Evolutionary conservation across 2,797 vertebrate species (phyloP), one percentile per base, ranked within the genome.

Genomic region (Salmo trutta): DNA sequence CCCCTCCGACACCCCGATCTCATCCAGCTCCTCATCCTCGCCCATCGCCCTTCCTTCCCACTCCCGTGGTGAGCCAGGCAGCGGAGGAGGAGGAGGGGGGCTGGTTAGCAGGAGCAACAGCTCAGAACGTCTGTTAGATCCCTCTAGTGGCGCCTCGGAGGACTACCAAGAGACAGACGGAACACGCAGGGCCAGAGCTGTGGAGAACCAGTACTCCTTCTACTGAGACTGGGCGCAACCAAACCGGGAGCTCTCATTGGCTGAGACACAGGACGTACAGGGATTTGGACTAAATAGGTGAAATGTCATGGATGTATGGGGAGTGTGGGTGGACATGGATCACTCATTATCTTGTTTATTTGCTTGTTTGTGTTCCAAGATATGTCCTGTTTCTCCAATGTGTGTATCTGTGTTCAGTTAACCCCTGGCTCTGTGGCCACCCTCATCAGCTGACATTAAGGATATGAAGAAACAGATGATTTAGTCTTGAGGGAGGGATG

Each of bases 131-230:
- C 94, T 97, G 76, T 93, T 97, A 2, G 97, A 97, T 84, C 92
- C 95, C 5, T 83, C 95, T 0, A 73, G 93, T 2, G 71, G 91
- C 1, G 71, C 89, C 0, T 83, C 93, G 0, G 97, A 98, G 47
- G 97, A 98, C 90, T 95, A 97, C 85, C 95, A 96, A 0, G 98
- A 99, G 0, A 91, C 92, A 1, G 97, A 98, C 0, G 95, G 96
- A 5, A 88, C 94, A 14, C 95, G 95, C 66, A 93, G 95, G 83
- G 92, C 96, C 80, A 93, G 98, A 71, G 98, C 98, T 0, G 96
- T 99, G 56, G 97, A 99, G 89, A 99, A 99, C 92, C 98, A 99
- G 68, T 99, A 99, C 88, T 98, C 98, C 81, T 99, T 99, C 94
- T 99, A 99, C 91, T 99, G 91, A 96, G n/a, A 19, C 74, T 56